These are phyloP conservation scores for Dermatophagoides farinae DNA, from an alignment of 1,140 invertebrate genomes.

Conservation along the genomic window DNA sequence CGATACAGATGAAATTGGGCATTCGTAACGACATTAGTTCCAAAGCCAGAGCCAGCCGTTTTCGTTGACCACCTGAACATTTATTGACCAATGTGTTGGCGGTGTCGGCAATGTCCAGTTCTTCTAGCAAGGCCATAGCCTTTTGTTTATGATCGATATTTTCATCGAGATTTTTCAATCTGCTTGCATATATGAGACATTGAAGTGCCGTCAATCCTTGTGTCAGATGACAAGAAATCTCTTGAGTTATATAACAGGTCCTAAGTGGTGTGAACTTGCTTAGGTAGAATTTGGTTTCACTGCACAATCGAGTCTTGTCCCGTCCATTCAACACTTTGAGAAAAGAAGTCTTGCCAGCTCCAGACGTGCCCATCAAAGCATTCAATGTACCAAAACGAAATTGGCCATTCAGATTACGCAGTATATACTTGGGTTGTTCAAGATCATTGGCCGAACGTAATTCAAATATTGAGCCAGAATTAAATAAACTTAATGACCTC, in stretches of 20 bases:
- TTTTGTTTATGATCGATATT: not conserved
- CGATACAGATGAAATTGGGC: constrained; percentile 67
- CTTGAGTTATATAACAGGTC: not conserved
- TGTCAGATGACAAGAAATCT: constrained; percentile 44
- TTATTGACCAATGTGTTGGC: constrained; percentile 46
- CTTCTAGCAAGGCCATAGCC: not conserved
- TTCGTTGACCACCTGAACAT: constrained; percentile 79
- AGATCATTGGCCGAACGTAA: too few relatives aligned
- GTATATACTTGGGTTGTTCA: not conserved
- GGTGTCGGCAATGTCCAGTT: not conserved
- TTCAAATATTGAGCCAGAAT: too few relatives aligned
- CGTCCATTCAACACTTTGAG: constrained; percentile 19
- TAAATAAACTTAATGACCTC: too few relatives aligned
- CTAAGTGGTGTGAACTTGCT: not conserved
- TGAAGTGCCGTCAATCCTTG: constrained; percentile 67
- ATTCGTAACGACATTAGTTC: constrained; percentile 62
- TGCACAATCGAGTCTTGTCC: not conserved
- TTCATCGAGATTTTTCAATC: constrained; percentile 40
- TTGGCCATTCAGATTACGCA: not conserved
- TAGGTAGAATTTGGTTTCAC: not conserved
- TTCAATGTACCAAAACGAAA: not conserved
- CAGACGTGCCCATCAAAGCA: not conserved
- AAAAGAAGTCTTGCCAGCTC: constrained; percentile 30
- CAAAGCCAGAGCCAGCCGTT: constrained; percentile 75
- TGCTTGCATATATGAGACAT: constrained; percentile 74